phyloP scores from a whole-genome alignment of 2,888 invertebrate species.

The Tolmerus cingulatus region DNA sequence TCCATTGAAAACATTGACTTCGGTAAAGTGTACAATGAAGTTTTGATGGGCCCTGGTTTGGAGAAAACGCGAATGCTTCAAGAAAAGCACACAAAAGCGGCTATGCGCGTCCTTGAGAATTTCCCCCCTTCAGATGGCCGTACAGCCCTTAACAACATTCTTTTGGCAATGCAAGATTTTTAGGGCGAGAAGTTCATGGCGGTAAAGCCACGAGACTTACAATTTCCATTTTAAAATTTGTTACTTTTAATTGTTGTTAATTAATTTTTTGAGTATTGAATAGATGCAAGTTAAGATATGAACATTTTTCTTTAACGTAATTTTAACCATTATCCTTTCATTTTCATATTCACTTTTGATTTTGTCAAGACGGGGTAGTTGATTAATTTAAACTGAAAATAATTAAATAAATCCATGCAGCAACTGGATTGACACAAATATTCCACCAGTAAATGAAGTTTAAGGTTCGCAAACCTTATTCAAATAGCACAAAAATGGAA shows the following conservation, averaged over 20 bases:
- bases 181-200: conserved; percentile 43
- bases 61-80: conserved; percentile 78
- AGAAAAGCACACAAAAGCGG: conserved; percentile 77
- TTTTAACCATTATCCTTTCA: neutral
- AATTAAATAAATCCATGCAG: no score
- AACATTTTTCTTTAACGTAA: neutral
- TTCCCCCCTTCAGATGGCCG: conserved; percentile 85
- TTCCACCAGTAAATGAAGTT: no score
- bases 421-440: no score
- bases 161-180: conserved; percentile 80
- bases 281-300: neutral
- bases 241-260: neutral
- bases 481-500: no score
- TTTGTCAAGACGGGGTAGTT: no score
- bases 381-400: no score
- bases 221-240: neutral
- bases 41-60: conserved; percentile 75
- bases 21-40: conserved; percentile 67
- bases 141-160: conserved; percentile 85
- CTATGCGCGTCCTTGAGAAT: conserved; percentile 76
- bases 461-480: no score
- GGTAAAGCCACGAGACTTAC: neutral
- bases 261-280: neutral
- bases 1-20: conserved; percentile 63
- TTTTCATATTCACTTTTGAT: no score